Percentiles rank a stretch among this genome's conserved stretches.
Conservation (phyloP, 2,113 vertebrate genomes). For the Nerophis lumbriciformis region DNA sequence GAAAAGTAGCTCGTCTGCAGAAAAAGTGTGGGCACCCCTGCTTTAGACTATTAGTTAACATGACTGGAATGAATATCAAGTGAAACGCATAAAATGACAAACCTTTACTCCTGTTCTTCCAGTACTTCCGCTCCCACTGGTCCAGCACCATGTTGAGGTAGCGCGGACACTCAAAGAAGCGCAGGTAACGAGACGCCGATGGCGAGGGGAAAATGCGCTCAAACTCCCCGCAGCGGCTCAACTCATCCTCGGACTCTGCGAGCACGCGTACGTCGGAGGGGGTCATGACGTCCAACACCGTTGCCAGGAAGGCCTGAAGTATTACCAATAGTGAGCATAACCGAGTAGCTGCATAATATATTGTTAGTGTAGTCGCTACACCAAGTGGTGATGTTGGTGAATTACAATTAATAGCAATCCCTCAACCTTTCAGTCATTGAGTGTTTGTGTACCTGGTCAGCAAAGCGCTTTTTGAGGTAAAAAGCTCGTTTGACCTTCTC, state of each 20-base stretch:
- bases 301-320: slow-evolving; percentile 77
- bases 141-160: slow-evolving; percentile 91
- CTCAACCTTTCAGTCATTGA: not conserved
- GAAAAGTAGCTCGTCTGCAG: too few relatives aligned
- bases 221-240: slow-evolving; percentile 82
- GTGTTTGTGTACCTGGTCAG: slow-evolving; percentile 75
- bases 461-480: slow-evolving; percentile 77
- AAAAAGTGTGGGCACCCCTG: too few relatives aligned
- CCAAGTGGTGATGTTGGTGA: not conserved
- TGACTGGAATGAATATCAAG: too few relatives aligned
- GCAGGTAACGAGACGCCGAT: slow-evolving; percentile 83
- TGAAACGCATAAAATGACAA: too few relatives aligned
- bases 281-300: slow-evolving; percentile 85
- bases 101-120: slow-evolving; percentile 78
- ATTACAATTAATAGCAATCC: too few relatives aligned
- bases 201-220: slow-evolving; percentile 86
- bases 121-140: slow-evolving; percentile 89
- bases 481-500: slow-evolving; percentile 89
- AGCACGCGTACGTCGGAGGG: slow-evolving; percentile 85
- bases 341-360: too few relatives aligned
- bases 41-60: too few relatives aligned
- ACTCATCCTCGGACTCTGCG: slow-evolving; percentile 86
- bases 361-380: too few relatives aligned
- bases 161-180: slow-evolving; percentile 86
- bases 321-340: not conserved